Conservation (phyloP, 2,888 invertebrate genomes). For the Blastobasis adustella region DNA sequence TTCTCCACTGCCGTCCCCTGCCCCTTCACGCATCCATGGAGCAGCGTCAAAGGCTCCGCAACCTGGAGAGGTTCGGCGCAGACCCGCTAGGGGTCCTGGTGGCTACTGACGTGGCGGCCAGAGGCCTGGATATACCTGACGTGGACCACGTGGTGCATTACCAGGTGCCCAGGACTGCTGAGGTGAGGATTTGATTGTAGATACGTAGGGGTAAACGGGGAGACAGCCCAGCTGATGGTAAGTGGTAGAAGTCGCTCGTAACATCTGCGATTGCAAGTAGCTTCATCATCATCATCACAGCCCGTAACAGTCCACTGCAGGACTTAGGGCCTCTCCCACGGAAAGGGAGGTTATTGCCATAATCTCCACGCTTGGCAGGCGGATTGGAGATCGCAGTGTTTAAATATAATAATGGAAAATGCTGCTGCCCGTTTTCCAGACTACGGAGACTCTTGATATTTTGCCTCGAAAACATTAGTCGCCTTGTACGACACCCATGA, state of each 20-base stretch:
- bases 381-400: too few species aligned
- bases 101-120: constrained; percentile 97
- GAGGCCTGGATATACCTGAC: constrained; percentile 95
- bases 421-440: too few species aligned
- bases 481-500: too few species aligned
- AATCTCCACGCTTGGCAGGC: too few species aligned
- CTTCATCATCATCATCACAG: too few species aligned
- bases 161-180: constrained; percentile 94
- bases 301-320: too few species aligned
- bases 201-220: background rate
- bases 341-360: too few species aligned
- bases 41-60: constrained; percentile 94
- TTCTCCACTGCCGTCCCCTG: constrained; percentile 82
- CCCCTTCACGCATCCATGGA: constrained; percentile 93
- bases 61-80: constrained; percentile 87
- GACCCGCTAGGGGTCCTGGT: constrained; percentile 84
- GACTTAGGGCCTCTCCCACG: too few species aligned
- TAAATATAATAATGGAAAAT: too few species aligned
- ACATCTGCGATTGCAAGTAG: too few species aligned
- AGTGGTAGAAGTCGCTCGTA: background rate
- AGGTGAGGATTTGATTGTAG: constrained; percentile 62
- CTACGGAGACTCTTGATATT: too few species aligned
- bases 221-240: background rate
- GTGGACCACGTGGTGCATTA: constrained; percentile 98
- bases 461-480: too few species aligned